Evolutionary conservation across 2,797 vertebrate species (phyloP), one percentile per base, ranked within the genome.

Genomic region (Chloroceryle amazona): DNA sequence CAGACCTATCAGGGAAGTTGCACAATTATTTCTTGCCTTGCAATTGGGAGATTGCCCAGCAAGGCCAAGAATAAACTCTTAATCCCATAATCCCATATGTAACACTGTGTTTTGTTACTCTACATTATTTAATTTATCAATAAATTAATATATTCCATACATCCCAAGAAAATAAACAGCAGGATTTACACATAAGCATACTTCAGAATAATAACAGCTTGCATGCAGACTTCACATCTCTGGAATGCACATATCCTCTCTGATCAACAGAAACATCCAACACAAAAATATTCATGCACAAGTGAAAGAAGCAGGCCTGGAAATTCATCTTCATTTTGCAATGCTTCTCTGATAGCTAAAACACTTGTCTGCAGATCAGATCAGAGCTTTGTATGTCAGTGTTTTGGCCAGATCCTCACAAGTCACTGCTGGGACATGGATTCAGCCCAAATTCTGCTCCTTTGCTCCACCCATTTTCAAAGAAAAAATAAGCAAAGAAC

Each of bases 401-500:
- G 2, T 57, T 90, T 81, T 65, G 81, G 33, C n/a, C 8, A 11
- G 85, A 90, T 49, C 20, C 26, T 70, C 81, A 9, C 25, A 72
- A 82, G 33, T 33, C 60, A 33, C 57, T 76, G 51, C 47, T 65
- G 44, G 65, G 44, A 51, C 17, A 18, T 18, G 35, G 42, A 95
- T 58, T 87, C 42, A 74, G 44, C 82, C 17, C 51, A 75, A 87
- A 44, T 57, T 85, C 62, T 44, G 13, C 25, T 90, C 35, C 60
- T 86, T 37, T 17, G 39, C 17, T 92, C 61, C 31, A 47, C 22
- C 11, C 58, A 70, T 68, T 86, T 91, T 52, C 44, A 74, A 95
- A 94, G 67, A 81, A 95, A 96, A 96, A 68, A 46, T 65, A 96
- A 76, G 79, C 15, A 63, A 84, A 74, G 54, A 25, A 90, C 29